phyloP scores from a whole-genome alignment of 2,888 invertebrate species.

The Apamea crenata region DNA sequence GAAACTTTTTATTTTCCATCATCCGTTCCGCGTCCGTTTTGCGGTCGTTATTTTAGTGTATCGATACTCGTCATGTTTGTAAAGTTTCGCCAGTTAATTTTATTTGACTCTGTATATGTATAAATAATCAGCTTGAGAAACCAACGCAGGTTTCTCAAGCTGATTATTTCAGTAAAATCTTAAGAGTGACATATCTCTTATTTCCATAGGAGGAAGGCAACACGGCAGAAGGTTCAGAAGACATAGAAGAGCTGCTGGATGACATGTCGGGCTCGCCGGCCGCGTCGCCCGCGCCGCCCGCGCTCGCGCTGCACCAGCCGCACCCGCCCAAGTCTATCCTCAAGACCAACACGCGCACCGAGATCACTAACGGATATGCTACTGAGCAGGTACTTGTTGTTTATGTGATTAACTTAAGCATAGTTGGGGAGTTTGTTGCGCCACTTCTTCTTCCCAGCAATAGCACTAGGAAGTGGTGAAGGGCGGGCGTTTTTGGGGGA shows the following conservation, averaged over 20 bases:
- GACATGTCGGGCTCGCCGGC: constrained; percentile 51
- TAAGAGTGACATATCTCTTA: not conserved
- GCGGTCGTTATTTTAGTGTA: not conserved
- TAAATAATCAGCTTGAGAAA: too few species aligned
- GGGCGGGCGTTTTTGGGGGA: too few species aligned
- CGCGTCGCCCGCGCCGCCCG: constrained; percentile 55
- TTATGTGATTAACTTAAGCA: not conserved
- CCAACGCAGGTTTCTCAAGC: not conserved
- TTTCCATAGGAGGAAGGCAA: constrained; percentile 71
- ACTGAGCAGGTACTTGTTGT: constrained; percentile 57
- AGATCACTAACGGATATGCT: constrained; percentile 83
- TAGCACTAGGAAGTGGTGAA: too few species aligned
- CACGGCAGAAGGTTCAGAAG: constrained; percentile 72
- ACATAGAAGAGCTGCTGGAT: constrained; percentile 69
- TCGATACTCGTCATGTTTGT: not conserved
- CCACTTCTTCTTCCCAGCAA: too few species aligned
- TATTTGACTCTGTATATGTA: not conserved
- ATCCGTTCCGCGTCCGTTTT: not conserved
- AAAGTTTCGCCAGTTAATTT: not conserved
- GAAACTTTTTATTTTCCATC: not conserved
- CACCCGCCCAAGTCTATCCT: constrained; percentile 87
- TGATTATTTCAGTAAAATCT: not conserved
- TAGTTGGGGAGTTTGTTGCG: too few species aligned
- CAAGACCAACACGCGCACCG: constrained; percentile 74
- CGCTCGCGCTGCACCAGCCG: constrained; percentile 67